Base-by-base conservation (phyloP, 2,113 vertebrate species). In the Recurvirostra avosetta region DNA sequence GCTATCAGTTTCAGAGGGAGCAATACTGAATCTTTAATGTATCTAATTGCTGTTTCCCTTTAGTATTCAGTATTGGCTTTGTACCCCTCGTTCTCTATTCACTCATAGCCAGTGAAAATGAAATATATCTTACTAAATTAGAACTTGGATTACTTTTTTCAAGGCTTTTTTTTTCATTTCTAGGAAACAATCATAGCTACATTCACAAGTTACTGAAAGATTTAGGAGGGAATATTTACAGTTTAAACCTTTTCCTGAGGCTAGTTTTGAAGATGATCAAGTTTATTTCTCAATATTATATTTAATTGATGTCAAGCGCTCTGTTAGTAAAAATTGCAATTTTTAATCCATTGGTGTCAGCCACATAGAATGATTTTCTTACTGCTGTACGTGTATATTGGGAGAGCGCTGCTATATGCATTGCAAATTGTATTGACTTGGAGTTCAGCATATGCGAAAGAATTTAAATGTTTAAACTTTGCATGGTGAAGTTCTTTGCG, bases 1-100 rank as follows among this genome's bases (percentile, higher is more conserved):
- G 19, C 87, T 90, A 79, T 93, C 78, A 27, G 21, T 93, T 96
- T 96, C 92, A 96, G 92, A 90, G 74, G 82, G 81, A 91, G 89
- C 71, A 94, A 84, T 94, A 90, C 56, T 79, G 89, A 79, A 53
- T 79, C 86, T 96, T 95, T 86, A 92, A 75, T 62, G 68, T 82
- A 53, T 87, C 80, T 96, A 91, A 94, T 93, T 94, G 93, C 84
- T 1, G 1, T 77, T 96, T 83, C 26, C n/a, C 73, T 96, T 80
- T 77, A 59, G 80, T 85, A 26, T 70, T 95, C 50, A 2, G 2
- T 27, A 43, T 75, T 81, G 30, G 58, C 78, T 90, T 87, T 96
- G 40, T 88, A 71, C 50, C 25, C 19, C n/a, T 86, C 36, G 52
- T 93, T 84, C 68, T 85, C 52, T 85, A 50, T 87, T 86, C 72